These are phyloP conservation scores for Genyomyrus donnyi DNA, from an alignment of 2,113 vertebrate genomes.

Conservation along the genomic window DNA sequence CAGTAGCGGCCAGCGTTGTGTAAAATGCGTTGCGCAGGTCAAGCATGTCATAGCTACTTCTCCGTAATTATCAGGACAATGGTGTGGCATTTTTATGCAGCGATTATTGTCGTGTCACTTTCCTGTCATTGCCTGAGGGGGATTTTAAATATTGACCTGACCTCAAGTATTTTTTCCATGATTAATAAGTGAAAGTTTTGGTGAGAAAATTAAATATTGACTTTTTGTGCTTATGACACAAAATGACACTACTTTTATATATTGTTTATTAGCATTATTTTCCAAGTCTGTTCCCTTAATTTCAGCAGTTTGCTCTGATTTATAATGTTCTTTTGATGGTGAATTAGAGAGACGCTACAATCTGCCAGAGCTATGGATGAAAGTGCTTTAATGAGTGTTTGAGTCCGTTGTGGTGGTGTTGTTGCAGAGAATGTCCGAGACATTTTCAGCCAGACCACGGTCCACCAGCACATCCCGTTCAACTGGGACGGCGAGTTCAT, in stretches of 20 bases:
- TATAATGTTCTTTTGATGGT: background rate
- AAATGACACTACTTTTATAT: background rate
- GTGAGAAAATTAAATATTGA: background rate
- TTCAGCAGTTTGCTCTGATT: background rate
- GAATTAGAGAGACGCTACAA: background rate
- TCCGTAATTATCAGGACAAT: background rate
- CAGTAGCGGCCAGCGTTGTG: too few relatives aligned
- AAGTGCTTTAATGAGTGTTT: background rate
- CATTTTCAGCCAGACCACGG: conserved; percentile 88
- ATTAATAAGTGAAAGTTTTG: conserved; percentile 1
- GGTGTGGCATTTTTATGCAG: background rate
- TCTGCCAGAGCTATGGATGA: background rate
- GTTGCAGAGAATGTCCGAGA: conserved; percentile 85
- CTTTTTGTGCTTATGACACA: background rate
- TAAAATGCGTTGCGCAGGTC: background rate
- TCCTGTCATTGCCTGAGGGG: background rate
- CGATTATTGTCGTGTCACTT: background rate
- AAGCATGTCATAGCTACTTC: background rate
- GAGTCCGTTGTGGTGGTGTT: conserved; percentile 15
- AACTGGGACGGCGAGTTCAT: conserved; percentile 98
- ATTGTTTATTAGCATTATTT: background rate
- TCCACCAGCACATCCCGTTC: conserved; percentile 93
- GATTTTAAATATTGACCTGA: background rate
- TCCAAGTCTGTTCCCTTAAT: background rate
- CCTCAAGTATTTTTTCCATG: background rate